Percentiles rank a stretch among this genome's conserved stretches.
Conservation (phyloP, 1,140 invertebrate species). For the Drosophila subobscura region DNA sequence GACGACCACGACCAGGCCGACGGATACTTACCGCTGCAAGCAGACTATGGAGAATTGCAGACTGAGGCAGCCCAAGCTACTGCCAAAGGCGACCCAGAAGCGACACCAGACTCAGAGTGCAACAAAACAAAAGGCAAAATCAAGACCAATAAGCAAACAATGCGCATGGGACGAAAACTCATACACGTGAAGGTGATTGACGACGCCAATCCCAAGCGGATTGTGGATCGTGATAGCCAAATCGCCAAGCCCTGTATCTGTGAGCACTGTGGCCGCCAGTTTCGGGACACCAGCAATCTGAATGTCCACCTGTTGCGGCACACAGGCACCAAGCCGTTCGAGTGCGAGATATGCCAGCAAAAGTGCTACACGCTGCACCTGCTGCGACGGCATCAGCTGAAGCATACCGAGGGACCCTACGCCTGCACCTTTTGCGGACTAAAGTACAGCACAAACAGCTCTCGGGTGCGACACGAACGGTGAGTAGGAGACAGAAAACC, state of each 20-base stretch:
- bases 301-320: constrained; percentile 66
- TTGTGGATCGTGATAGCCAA: constrained; percentile 62
- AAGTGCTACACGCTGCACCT: constrained; percentile 69
- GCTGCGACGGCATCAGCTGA: constrained; percentile 59
- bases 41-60: constrained; percentile 29
- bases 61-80: background rate
- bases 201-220: constrained; percentile 63
- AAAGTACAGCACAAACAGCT: constrained; percentile 72
- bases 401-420: constrained; percentile 68
- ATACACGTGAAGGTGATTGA: constrained; percentile 67
- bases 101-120: background rate
- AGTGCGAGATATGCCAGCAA: constrained; percentile 60
- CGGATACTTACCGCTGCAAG: constrained; percentile 16
- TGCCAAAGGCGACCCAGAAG: background rate
- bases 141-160: constrained; percentile 53
- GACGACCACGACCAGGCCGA: constrained; percentile 5
- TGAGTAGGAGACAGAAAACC: background rate
- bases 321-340: constrained; percentile 69
- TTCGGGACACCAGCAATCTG: constrained; percentile 64
- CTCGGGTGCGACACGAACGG: constrained; percentile 64
- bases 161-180: constrained; percentile 60
- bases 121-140: background rate
- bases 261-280: constrained; percentile 68
- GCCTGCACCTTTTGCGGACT: constrained; percentile 66
- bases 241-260: constrained; percentile 63